Evolutionary conservation across 2,888 invertebrate species (phyloP).

Genomic region (Meiosimyza decipiens): DNA sequence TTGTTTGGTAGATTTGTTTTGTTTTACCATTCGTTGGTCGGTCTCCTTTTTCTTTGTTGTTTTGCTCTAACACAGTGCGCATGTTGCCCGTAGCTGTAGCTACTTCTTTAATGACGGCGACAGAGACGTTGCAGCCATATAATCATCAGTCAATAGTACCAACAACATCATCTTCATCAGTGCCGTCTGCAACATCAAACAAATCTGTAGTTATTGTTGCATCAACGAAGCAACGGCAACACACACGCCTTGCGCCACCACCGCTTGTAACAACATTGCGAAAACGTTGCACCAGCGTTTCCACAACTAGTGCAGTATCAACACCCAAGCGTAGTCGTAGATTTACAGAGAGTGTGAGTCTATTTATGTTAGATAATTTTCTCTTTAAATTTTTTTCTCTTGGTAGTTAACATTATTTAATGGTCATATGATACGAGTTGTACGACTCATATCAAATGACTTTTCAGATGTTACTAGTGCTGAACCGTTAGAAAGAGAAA

Average conservation of each 20-base stretch:
- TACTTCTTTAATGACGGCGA: slow-evolving; percentile 26
- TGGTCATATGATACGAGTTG: too few relatives aligned
- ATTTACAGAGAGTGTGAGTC: slow-evolving; percentile 38
- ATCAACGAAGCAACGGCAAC: slow-evolving; percentile 6
- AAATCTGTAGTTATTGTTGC: slow-evolving; percentile 32
- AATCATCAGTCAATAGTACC: background rate
- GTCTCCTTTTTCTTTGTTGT: background rate
- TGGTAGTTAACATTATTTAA: too few relatives aligned
- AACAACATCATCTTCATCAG: too few relatives aligned
- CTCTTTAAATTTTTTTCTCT: background rate
- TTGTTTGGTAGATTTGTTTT: background rate
- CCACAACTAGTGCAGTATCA: slow-evolving; percentile 33
- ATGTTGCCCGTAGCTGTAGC: slow-evolving; percentile 31
- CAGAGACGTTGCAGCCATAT: slow-evolving; percentile 20
- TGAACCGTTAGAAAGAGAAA: too few relatives aligned
- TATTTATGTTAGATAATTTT: slow-evolving; percentile 3
- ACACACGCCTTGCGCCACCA: slow-evolving; percentile 6
- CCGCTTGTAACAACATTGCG: background rate
- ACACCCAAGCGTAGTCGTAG: slow-evolving; percentile 46
- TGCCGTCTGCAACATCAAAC: too few relatives aligned
- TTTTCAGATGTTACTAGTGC: too few relatives aligned
- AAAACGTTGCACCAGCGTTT: slow-evolving; percentile 31
- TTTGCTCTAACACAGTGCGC: background rate
- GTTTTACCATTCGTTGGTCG: background rate
- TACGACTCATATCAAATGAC: too few relatives aligned